A percentile compares a stretch with the other conserved stretches of the same genome.
Evolutionary conservation across 1,140 invertebrate genomes (phyloP).

Genomic region (Pemphigus obesinymphae): DNA sequence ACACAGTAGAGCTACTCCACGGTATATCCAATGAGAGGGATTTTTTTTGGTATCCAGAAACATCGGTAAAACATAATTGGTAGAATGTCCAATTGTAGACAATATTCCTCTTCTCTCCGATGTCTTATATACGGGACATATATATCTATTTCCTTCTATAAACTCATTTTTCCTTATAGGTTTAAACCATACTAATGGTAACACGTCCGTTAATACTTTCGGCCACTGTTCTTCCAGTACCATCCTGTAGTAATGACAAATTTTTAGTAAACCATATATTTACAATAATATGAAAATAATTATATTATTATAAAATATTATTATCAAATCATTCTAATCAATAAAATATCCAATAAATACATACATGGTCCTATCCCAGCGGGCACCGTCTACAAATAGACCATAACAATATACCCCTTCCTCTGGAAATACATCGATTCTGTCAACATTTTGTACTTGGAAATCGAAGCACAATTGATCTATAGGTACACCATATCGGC

Average conservation of each 20-base stretch:
- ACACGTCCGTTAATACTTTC: slow-evolving; percentile 73
- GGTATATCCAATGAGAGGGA: slow-evolving; percentile 77
- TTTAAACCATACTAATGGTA: slow-evolving; percentile 70
- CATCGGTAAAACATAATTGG: slow-evolving; percentile 81
- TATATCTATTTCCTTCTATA: slow-evolving; percentile 59
- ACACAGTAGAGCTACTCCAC: slow-evolving; percentile 79
- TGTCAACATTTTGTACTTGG: slow-evolving; percentile 56
- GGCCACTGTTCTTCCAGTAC: slow-evolving; percentile 70
- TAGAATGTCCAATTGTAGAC: slow-evolving; percentile 86
- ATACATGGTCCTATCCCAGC: slow-evolving; percentile 65
- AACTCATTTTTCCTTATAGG: slow-evolving; percentile 48
- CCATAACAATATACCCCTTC: slow-evolving; percentile 81
- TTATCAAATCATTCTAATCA: no score
- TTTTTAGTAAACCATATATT: background rate
- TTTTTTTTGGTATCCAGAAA: slow-evolving; percentile 65
- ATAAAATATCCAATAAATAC: slow-evolving; percentile 43
- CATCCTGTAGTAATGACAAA: slow-evolving; percentile 47
- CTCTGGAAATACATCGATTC: slow-evolving; percentile 53
- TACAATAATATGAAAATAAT: no score
- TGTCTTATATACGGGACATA: slow-evolving; percentile 83
- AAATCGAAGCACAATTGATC: slow-evolving; percentile 81
- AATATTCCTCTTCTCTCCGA: slow-evolving; percentile 73
- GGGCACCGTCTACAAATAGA: slow-evolving; percentile 76
- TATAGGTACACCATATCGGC: slow-evolving; percentile 81
- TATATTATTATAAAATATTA: no score